Evolutionary conservation across 1,140 invertebrate genomes (phyloP).

Genomic region (Scaptomyza pallida): DNA sequence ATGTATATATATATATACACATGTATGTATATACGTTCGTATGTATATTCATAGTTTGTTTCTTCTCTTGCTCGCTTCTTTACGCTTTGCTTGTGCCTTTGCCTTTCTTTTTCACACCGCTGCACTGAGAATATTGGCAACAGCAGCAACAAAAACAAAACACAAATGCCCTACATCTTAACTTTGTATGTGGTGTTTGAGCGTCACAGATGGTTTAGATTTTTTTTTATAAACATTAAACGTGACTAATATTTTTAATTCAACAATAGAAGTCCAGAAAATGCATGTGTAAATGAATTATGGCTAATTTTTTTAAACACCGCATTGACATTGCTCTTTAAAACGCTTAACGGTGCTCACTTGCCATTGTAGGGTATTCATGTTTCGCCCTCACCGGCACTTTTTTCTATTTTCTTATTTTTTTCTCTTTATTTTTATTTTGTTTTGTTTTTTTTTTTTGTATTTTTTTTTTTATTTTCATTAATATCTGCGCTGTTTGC

Average conservation of each 20-base stretch:
- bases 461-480: slow-evolving; percentile 62
- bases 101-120: slow-evolving; percentile 53
- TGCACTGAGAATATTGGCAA: slow-evolving; percentile 53
- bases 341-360: neutral
- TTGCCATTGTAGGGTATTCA: slow-evolving; percentile 52
- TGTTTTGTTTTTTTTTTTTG: slow-evolving; percentile 45
- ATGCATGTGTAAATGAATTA: neutral
- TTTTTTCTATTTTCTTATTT: slow-evolving; percentile 65
- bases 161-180: slow-evolving; percentile 28
- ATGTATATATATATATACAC: neutral
- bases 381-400: slow-evolving; percentile 18
- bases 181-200: neutral
- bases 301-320: neutral
- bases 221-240: too few relatives aligned
- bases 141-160: slow-evolving; percentile 34
- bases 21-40: slow-evolving; percentile 2
- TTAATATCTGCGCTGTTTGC: slow-evolving; percentile 70
- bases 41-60: slow-evolving; percentile 33
- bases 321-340: neutral
- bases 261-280: too few relatives aligned
- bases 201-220: too few relatives aligned
- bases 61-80: slow-evolving; percentile 57
- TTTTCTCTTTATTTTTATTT: slow-evolving; percentile 70
- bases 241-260: too few relatives aligned
- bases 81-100: slow-evolving; percentile 45